Percentiles rank a stretch among this genome's conserved stretches.
Evolutionary conservation across 1,140 invertebrate species (phyloP).

Genomic region (Heliconius eleuchia): DNA sequence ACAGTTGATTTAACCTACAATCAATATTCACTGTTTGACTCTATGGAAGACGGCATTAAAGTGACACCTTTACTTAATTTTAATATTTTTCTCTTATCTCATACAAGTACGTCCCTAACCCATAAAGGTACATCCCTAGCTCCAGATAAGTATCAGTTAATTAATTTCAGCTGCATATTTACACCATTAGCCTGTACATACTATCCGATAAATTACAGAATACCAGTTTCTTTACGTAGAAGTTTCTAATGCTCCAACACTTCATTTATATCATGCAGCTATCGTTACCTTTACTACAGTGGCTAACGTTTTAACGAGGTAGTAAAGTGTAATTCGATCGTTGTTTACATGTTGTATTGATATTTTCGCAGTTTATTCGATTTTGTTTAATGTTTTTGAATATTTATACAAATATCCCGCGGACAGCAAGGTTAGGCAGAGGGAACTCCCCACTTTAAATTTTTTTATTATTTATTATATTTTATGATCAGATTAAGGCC

Average conservation of each 20-base stretch:
- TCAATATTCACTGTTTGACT: too few relatives aligned
- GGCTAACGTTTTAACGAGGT: constrained; percentile 6
- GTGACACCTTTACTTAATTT: neutral
- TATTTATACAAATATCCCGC: neutral
- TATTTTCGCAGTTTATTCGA: neutral
- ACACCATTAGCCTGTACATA: constrained; percentile 22
- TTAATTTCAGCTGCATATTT: constrained; percentile 29
- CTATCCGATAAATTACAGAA: constrained; percentile 12
- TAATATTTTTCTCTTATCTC: neutral
- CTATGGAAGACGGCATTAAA: neutral
- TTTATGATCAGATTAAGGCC: too few relatives aligned
- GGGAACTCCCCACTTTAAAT: too few relatives aligned
- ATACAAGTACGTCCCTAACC: neutral
- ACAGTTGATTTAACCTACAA: too few relatives aligned
- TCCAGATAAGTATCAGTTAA: constrained; percentile 26
- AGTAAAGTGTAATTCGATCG: constrained; percentile 10
- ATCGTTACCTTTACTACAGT: constrained; percentile 12
- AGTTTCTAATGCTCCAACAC: neutral
- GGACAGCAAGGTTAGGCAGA: too few relatives aligned
- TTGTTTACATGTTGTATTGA: neutral
- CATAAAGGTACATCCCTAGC: constrained; percentile 22
- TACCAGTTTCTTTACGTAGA: constrained; percentile 11
- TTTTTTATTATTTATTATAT: too few relatives aligned
- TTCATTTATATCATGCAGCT: constrained; percentile 11
- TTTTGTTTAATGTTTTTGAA: neutral